These are phyloP conservation scores for Rhodinocichla rosea DNA, from an alignment of 2,113 vertebrate species.

Conservation along the genomic window DNA sequence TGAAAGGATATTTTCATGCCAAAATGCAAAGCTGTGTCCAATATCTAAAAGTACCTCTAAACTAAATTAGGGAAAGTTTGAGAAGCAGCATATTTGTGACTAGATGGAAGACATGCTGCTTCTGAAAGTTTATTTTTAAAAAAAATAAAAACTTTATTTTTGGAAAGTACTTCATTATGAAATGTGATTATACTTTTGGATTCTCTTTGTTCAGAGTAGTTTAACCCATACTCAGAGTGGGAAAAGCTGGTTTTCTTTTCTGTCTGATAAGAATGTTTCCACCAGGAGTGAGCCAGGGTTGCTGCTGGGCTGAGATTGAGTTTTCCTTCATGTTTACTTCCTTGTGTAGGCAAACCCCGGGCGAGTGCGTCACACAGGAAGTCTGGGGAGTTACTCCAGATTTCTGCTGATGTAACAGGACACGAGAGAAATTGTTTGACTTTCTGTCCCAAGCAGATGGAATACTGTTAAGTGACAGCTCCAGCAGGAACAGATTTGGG, in stretches of 20 bases:
- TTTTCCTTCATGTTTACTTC: constrained; percentile 5
- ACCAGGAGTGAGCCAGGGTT: background rate
- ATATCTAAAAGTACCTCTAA: background rate
- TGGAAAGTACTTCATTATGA: background rate
- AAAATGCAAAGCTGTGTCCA: background rate
- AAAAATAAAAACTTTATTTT: background rate
- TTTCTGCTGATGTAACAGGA: background rate
- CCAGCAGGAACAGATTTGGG: background rate
- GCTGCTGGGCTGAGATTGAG: background rate
- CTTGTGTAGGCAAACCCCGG: background rate
- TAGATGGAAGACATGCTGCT: background rate
- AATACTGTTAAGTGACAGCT: background rate
- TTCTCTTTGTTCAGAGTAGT: background rate
- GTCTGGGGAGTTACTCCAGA: background rate
- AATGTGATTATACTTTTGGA: background rate
- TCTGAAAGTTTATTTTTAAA: background rate
- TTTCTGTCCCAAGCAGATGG: background rate
- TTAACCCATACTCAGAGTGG: background rate
- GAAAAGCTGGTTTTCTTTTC: background rate
- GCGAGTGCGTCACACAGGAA: constrained; percentile 1
- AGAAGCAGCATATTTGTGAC: background rate
- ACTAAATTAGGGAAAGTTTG: background rate
- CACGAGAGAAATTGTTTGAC: background rate
- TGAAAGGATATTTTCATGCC: background rate
- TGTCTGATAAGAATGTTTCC: background rate